Conservation (phyloP, 2,888 invertebrate genomes). For the Myathropa florea region DNA sequence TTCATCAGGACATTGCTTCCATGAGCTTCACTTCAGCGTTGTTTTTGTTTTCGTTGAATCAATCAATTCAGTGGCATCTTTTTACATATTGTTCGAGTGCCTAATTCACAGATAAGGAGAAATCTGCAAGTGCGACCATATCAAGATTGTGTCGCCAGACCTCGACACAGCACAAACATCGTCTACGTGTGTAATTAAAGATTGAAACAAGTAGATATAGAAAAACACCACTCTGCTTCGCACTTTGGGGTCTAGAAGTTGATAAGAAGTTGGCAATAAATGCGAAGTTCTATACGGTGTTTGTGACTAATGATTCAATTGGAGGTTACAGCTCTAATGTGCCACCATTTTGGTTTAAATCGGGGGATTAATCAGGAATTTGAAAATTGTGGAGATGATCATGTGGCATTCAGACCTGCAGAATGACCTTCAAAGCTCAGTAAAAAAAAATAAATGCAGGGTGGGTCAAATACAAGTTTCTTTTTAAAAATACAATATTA, state of each 20-base stretch:
- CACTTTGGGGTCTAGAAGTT: background rate
- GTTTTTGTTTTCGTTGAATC: background rate
- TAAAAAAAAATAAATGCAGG: no score
- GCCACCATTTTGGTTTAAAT: no score
- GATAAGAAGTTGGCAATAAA: background rate
- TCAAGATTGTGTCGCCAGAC: background rate
- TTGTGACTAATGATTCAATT: background rate
- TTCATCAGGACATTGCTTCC: no score
- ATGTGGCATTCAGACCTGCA: no score
- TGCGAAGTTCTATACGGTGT: background rate
- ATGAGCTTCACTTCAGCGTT: background rate
- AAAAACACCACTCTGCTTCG: background rate
- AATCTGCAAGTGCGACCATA: background rate
- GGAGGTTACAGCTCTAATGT: no score
- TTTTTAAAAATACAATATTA: no score
- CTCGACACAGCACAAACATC: background rate
- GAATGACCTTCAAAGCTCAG: no score
- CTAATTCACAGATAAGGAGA: background rate
- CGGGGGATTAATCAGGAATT: no score
- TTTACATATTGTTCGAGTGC: no score
- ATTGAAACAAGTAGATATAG: background rate
- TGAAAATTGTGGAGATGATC: no score
- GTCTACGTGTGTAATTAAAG: background rate
- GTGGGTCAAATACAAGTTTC: no score
- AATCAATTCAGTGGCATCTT: background rate